phyloP scores from a whole-genome alignment of 2,888 invertebrate species.

The Himalopsyche japonica region DNA sequence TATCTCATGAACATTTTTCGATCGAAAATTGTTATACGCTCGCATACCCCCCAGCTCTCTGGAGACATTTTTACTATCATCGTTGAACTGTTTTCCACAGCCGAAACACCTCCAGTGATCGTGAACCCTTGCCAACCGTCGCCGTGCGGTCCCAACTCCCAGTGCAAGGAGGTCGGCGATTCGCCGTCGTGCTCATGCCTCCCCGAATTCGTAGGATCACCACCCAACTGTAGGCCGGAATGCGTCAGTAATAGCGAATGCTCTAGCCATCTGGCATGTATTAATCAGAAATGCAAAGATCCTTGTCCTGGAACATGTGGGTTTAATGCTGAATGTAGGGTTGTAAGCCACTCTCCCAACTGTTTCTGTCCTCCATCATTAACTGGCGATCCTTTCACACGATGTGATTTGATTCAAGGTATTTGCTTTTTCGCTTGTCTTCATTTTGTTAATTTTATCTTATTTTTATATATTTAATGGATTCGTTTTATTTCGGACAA shows the following conservation, averaged over 20 bases:
- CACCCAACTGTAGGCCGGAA: constrained; percentile 75
- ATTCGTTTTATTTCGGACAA: too few relatives aligned
- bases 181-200: constrained; percentile 72
- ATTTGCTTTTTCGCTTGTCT: too few relatives aligned
- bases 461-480: too few relatives aligned
- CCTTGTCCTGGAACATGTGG: constrained; percentile 73
- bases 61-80: background rate
- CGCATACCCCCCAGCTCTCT: background rate
- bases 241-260: constrained; percentile 76
- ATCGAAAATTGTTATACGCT: background rate
- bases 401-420: constrained; percentile 57
- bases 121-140: constrained; percentile 68
- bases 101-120: constrained; percentile 49
- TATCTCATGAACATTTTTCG: background rate
- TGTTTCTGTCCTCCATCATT: constrained; percentile 67
- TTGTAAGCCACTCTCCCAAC: constrained; percentile 72
- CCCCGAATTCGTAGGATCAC: constrained; percentile 67
- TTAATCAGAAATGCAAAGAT: constrained; percentile 72
- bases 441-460: too few relatives aligned
- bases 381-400: constrained; percentile 71
- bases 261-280: constrained; percentile 67
- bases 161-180: constrained; percentile 65
- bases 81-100: constrained; percentile 45
- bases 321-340: constrained; percentile 71
- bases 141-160: constrained; percentile 69